These are phyloP conservation scores for Polyergus mexicanus DNA, from an alignment of 1,140 invertebrate genomes.

Conservation along the genomic window DNA sequence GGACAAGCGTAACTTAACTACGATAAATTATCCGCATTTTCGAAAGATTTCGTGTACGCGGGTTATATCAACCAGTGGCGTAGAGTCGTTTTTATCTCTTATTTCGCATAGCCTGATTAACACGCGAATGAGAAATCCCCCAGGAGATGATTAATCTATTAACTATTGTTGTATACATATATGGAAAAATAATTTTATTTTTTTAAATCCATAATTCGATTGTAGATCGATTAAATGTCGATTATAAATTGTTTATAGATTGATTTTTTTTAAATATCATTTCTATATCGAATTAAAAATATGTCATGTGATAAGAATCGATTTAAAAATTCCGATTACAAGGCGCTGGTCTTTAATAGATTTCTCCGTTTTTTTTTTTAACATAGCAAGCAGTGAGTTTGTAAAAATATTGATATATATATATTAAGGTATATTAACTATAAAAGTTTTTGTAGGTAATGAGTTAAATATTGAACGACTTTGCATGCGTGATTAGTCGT, in stretches of 20 bases:
- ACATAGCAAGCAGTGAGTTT: not conserved
- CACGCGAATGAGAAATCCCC: not conserved
- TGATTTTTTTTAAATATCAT: no score
- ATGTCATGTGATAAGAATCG: not conserved
- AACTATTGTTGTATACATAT: not conserved
- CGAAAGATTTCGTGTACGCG: not conserved
- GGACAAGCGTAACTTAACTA: conserved; percentile 31
- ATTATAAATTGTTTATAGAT: no score
- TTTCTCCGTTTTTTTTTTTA: not conserved
- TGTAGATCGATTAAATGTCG: no score
- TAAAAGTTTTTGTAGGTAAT: not conserved
- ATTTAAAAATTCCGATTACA: not conserved
- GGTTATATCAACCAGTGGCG: conserved; percentile 64
- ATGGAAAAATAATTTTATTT: not conserved
- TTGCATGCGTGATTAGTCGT: not conserved
- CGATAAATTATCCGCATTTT: not conserved
- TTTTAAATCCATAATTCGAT: not conserved
- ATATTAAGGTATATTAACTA: not conserved
- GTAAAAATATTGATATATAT: not conserved
- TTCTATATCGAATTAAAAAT: not conserved
- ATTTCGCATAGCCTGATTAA: not conserved
- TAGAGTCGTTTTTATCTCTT: conserved; percentile 25
- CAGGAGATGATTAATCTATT: conserved; percentile 5
- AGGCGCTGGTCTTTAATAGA: not conserved
- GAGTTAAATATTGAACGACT: not conserved